Base-by-base conservation (phyloP, 2,888 invertebrate species). In the Cephus runcator region DNA sequence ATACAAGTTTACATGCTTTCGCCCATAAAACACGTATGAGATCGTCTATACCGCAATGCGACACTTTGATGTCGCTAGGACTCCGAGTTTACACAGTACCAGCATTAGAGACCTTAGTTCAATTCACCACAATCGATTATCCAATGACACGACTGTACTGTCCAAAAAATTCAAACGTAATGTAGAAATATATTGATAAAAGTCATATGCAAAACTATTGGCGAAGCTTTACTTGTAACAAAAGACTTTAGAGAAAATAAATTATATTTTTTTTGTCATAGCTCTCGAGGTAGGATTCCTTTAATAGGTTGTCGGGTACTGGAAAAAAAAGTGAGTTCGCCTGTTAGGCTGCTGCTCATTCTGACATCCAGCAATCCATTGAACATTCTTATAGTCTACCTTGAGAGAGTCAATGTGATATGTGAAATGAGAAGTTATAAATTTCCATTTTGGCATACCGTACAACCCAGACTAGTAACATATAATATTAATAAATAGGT, bases 1-100 rank as follows among this genome's bases (percentile, higher is more conserved):
- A 86, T 85, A 85, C 85, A 83, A 85, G 84, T 87, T 87, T 86
- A 82, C 87, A 86, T 83, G 81, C 78, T 81, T 83, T 81, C 79
- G 79, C 81, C 80, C 81, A 83, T 86, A 87, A 87, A 87, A 85
- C 83, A 85, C 82, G 82, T 84, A 84, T 81, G 83, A 84, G 83
- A 84, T 88, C 82, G 81, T 83, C 80, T 77, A 79, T 85, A 83
- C 87, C 85, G 87, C 87, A 87, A 84, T 87, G 87, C 87, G 87
- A 87, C 88, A 87, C 83, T 88, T 75, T 56, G 23, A 23, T 56
- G 56, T 56, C 23, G 56, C 40, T 56, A 56, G 56, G 9, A 56
- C 56, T 23, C 23, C 9, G 56, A 2, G 56, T 56, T 56, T 56
- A 56, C 9, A 23, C 15, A 56, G 56, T 56, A 56, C 9, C 23